These are phyloP conservation scores for Acrossocheilus wenchowensis DNA, from an alignment of 2,797 vertebrate genomes.

Conservation along the genomic window DNA sequence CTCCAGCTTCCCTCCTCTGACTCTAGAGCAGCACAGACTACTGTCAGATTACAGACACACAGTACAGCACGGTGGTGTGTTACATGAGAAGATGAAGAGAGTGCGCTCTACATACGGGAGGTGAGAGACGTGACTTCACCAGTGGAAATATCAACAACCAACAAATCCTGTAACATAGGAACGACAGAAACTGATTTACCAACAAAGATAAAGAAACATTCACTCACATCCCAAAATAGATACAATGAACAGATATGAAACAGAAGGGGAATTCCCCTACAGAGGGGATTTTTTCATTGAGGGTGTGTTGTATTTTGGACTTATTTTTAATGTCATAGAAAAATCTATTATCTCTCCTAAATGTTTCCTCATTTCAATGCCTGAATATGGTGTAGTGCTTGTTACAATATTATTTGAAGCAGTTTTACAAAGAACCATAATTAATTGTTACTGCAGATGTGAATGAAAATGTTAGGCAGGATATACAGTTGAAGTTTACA, in stretches of 20 bases:
- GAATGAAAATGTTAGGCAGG: neutral
- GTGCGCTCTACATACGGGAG: slow-evolving; percentile 68
- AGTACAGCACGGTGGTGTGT: neutral
- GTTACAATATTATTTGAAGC: neutral
- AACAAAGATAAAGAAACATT: neutral
- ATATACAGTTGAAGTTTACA: neutral
- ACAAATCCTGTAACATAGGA: slow-evolving; percentile 74
- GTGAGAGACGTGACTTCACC: slow-evolving; percentile 76
- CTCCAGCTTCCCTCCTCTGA: slow-evolving; percentile 85
- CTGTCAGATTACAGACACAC: neutral
- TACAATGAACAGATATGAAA: neutral
- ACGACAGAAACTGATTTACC: neutral
- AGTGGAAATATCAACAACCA: slow-evolving; percentile 78
- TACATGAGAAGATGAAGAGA: neutral
- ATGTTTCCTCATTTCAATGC: neutral
- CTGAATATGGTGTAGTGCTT: neutral
- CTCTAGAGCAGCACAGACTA: slow-evolving; percentile 62
- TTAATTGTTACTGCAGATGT: neutral
- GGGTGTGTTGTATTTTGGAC: neutral
- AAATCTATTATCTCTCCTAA: neutral
- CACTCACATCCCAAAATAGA: slow-evolving; percentile 7
- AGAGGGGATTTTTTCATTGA: neutral
- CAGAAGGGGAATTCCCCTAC: neutral
- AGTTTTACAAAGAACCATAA: neutral
- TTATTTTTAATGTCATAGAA: neutral